phyloP scores from a whole-genome alignment of 1,140 invertebrate genomes.

The Tigriopus japonicus region DNA sequence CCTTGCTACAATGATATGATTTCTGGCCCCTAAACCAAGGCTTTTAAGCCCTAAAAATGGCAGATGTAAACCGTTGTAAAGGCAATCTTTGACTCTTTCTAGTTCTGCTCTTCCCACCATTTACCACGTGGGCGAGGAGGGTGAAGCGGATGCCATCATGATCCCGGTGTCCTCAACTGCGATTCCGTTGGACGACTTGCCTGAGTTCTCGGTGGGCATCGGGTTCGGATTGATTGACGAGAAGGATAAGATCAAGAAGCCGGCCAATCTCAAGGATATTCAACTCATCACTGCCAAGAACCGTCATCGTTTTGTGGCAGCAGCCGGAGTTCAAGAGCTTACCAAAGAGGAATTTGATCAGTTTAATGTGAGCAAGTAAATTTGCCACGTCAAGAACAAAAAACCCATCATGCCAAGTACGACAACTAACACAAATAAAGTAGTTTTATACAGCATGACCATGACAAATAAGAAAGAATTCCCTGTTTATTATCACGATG shows the following conservation, averaged over 20 bases:
- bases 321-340: constrained; percentile 3
- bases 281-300: constrained; percentile 1
- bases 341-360: constrained; percentile 13
- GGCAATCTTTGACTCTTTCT: no score
- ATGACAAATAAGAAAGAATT: no score
- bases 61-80: no score
- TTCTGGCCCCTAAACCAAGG: no score
- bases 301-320: constrained; percentile 3
- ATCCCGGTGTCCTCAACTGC: background rate
- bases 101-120: constrained; percentile 2
- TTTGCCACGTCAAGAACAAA: no score
- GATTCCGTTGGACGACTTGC: background rate
- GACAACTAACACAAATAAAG: no score
- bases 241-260: background rate
- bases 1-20: no score
- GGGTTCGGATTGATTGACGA: background rate
- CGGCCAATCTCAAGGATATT: constrained; percentile 1
- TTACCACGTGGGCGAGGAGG: constrained; percentile 10
- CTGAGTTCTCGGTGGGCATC: background rate
- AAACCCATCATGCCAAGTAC: no score
- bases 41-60: no score
- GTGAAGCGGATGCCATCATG: background rate
- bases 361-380: background rate
- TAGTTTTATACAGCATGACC: no score
- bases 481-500: no score